phyloP scores from a whole-genome alignment of 1,140 invertebrate species.

The Drosophila mayri region DNA sequence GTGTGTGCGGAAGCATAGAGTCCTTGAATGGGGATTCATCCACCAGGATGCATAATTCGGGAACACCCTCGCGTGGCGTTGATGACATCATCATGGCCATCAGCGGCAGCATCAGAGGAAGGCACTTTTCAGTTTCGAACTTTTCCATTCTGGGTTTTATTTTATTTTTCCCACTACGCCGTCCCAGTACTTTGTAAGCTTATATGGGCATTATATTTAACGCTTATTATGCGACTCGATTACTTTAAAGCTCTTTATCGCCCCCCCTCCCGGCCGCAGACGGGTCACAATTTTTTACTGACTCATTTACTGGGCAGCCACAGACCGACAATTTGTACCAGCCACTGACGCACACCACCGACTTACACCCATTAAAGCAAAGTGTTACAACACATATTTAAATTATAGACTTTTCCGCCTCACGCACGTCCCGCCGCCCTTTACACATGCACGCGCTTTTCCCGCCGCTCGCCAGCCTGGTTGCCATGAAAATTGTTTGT shows the following conservation, averaged over 20 bases:
- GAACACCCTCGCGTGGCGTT: conserved; percentile 45
- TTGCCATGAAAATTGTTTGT: conserved; percentile 39
- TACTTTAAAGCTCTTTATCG: conserved; percentile 65
- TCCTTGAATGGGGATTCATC: conserved; percentile 22
- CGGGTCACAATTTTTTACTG: conserved; percentile 40
- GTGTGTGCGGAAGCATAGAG: conserved; percentile 22
- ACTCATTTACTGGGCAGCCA: conserved; percentile 21
- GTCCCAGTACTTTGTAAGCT: conserved; percentile 30
- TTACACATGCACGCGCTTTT: conserved; percentile 39
- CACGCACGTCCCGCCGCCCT: conserved; percentile 28
- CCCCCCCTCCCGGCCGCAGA: conserved; percentile 14
- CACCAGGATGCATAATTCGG: conserved; percentile 67
- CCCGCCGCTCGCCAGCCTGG: conserved; percentile 24
- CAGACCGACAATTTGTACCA: conserved; percentile 37
- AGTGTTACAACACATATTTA: conserved; percentile 60
- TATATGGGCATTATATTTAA: conserved; percentile 65
- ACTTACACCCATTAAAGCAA: conserved; percentile 57
- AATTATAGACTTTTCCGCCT: conserved; percentile 57
- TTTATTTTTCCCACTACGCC: conserved; percentile 15
- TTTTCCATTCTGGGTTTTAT: conserved; percentile 34
- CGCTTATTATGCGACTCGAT: conserved; percentile 61
- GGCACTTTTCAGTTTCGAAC: conserved; percentile 49
- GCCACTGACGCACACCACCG: conserved; percentile 27
- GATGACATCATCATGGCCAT: conserved; percentile 61
- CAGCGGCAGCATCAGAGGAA: conserved; percentile 47